Conservation (phyloP, 2,797 vertebrate species). For the Anguilla anguilla region DNA sequence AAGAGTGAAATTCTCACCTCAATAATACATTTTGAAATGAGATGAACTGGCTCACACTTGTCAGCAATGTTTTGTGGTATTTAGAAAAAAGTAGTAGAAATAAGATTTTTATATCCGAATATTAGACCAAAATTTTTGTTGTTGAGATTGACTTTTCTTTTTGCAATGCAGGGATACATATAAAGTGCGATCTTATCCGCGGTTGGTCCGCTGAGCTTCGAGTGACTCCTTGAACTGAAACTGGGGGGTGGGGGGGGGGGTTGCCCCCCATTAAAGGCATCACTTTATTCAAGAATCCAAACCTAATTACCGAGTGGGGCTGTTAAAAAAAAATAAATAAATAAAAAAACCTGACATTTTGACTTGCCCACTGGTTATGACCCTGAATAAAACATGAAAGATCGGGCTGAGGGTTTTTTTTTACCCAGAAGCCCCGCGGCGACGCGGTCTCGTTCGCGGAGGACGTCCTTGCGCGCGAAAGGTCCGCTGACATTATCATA, state of each 20-base stretch:
- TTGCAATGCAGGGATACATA: background rate
- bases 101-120: too few species aligned
- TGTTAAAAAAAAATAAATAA: background rate
- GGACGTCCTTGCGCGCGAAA: slow-evolving; percentile 41
- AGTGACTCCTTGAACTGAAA: background rate
- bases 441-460: slow-evolving; percentile 38
- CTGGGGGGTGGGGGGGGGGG: too few species aligned
- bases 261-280: background rate
- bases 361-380: slow-evolving; percentile 11
- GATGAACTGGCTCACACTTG: too few species aligned
- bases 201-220: background rate
- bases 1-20: too few species aligned
- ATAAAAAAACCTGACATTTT: slow-evolving; percentile 7
- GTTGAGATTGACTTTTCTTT: background rate
- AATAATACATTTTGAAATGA: too few species aligned
- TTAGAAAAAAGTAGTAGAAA: too few species aligned
- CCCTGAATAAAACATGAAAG: slow-evolving; percentile 37
- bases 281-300: slow-evolving; percentile 12
- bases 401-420: slow-evolving; percentile 41
- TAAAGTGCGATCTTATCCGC: background rate
- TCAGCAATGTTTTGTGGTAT: too few species aligned
- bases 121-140: too few species aligned
- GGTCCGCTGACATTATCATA: slow-evolving; percentile 65
- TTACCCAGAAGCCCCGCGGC: slow-evolving; percentile 16
- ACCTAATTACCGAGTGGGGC: slow-evolving; percentile 5